Evolutionary conservation across 2,888 invertebrate genomes (phyloP).

Genomic region (Caenorhabditis sp.): DNA sequence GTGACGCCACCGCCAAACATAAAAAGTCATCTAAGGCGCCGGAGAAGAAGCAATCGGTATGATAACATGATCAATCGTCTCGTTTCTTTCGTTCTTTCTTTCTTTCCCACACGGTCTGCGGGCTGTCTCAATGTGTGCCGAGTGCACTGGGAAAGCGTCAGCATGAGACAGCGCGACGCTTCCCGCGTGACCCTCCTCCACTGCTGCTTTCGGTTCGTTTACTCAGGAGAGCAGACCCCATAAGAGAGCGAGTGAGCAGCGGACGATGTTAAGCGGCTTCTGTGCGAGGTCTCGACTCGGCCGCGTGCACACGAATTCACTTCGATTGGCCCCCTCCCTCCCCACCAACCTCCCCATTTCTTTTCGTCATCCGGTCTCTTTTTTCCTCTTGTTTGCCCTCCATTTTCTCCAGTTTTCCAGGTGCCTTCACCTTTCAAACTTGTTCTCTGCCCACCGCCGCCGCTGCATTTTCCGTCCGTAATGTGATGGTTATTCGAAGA

Average conservation of each 20-base stretch:
- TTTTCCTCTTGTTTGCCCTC: slow-evolving; percentile 17
- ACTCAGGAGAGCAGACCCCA: slow-evolving; percentile 32
- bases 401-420: slow-evolving; percentile 21
- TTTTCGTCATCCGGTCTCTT: slow-evolving; percentile 12
- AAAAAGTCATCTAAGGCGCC: slow-evolving; percentile 14
- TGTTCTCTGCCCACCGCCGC: slow-evolving; percentile 21
- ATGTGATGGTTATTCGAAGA: slow-evolving; percentile 51
- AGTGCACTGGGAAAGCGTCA: slow-evolving; percentile 18
- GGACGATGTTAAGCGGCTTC: slow-evolving; percentile 53
- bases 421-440: slow-evolving; percentile 30
- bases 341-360: slow-evolving; percentile 9
- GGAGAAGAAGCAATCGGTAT: neutral
- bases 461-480: slow-evolving; percentile 25
- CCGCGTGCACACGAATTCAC: slow-evolving; percentile 53
- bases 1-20: slow-evolving; percentile 22
- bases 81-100: too few relatives aligned
- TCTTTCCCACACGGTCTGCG: neutral
- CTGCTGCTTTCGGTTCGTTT: slow-evolving; percentile 33
- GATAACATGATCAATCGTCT: slow-evolving; percentile 22
- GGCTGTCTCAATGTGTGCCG: neutral
- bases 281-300: slow-evolving; percentile 14
- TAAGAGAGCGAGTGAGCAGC: slow-evolving; percentile 10
- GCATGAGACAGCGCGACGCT: slow-evolving; percentile 11
- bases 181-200: slow-evolving; percentile 23
- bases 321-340: slow-evolving; percentile 48